phyloP scores from a whole-genome alignment of 2,113 vertebrate species.

The Phoxinus phoxinus region DNA sequence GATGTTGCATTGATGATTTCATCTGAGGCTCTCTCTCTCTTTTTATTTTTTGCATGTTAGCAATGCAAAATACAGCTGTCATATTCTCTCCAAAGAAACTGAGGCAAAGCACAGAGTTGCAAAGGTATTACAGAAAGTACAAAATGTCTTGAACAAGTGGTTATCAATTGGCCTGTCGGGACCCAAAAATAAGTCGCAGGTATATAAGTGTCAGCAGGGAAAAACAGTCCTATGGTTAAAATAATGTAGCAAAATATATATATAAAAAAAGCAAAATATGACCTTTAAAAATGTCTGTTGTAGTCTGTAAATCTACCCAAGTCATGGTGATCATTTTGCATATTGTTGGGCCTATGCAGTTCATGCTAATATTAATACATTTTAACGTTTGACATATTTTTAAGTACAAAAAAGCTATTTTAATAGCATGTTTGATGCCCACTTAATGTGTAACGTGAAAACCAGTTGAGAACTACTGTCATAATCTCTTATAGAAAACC shows the following conservation, averaged over 20 bases:
- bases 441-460: background rate
- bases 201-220: background rate
- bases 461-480: slow-evolving; percentile 7
- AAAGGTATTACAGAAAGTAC: background rate
- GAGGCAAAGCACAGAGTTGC: background rate
- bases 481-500: background rate
- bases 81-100: background rate
- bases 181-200: background rate
- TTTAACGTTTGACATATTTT: background rate
- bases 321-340: background rate
- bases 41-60: slow-evolving; percentile 11
- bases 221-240: background rate
- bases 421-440: background rate
- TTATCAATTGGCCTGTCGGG: background rate
- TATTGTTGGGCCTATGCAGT: background rate
- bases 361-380: background rate
- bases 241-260: slow-evolving; percentile 1
- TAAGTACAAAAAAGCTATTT: background rate
- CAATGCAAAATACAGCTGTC: background rate
- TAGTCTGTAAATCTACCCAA: background rate
- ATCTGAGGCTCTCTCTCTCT: background rate
- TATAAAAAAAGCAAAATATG: background rate
- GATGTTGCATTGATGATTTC: background rate
- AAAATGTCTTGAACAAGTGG: slow-evolving; percentile 1
- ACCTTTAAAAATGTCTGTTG: background rate